A percentile compares a stretch with the other conserved stretches of the same genome.
These are phyloP conservation scores for Melinaea menophilus DNA, from an alignment of 2,888 invertebrate species.

Conservation along the genomic window DNA sequence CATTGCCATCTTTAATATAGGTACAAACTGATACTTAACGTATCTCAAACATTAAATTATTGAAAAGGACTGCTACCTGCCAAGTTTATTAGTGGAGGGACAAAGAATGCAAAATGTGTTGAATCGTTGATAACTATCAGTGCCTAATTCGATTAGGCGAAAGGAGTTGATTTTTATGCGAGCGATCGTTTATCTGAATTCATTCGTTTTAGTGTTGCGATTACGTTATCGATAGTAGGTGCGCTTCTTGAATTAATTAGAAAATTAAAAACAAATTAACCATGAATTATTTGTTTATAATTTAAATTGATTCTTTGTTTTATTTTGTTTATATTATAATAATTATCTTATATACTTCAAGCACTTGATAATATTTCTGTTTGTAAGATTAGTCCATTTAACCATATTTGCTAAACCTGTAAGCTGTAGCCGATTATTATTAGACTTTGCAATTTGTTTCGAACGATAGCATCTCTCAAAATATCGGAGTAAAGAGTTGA, in stretches of 20 bases:
- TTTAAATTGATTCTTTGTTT: background rate
- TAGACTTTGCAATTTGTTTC: no score
- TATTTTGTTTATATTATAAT: background rate
- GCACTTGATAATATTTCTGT: no score
- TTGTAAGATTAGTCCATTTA: no score
- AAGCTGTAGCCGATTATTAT: no score
- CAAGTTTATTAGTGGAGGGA: conserved; percentile 65
- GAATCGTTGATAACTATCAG: conserved; percentile 72
- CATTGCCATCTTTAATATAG: conserved; percentile 10
- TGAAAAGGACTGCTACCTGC: conserved; percentile 67
- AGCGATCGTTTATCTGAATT: conserved; percentile 69
- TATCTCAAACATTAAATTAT: conserved; percentile 28
- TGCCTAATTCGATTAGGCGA: conserved; percentile 74
- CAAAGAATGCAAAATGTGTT: conserved; percentile 75
- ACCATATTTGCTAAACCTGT: no score
- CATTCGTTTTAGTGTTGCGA: conserved; percentile 47
- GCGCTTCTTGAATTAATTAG: conserved; percentile 14
- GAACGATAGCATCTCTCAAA: no score
- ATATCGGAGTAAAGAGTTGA: no score
- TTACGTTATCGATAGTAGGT: conserved; percentile 33
- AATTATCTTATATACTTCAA: no score
- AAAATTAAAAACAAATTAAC: conserved; percentile 4
- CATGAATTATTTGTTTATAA: conserved; percentile 1
- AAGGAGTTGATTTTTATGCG: conserved; percentile 74
- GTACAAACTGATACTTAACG: conserved; percentile 14